A percentile compares a stretch with the other conserved stretches of the same genome.
Evolutionary conservation across 2,888 invertebrate species (phyloP).

Genomic region (Caenorhabditis sp.): DNA sequence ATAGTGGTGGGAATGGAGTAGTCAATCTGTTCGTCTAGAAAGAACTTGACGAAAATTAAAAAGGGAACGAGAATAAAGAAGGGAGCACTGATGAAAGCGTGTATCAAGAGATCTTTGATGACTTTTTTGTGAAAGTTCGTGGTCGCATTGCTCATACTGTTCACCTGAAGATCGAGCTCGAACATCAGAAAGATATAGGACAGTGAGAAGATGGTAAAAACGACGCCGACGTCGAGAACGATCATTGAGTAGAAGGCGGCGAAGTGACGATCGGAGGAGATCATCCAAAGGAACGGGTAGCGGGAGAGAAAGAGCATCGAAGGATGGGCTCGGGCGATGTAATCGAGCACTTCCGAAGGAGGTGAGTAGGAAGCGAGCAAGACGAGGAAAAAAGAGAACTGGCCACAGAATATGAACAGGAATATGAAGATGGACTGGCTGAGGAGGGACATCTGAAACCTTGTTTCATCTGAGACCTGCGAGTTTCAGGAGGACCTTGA

Average conservation of each 20-base stretch:
- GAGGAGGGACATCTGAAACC: neutral
- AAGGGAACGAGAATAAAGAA: neutral
- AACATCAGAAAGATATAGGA: neutral
- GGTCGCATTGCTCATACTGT: neutral
- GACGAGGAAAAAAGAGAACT: neutral
- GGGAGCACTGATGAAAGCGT: neutral
- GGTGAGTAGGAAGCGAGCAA: neutral
- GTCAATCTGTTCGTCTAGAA: neutral
- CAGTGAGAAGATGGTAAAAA: neutral
- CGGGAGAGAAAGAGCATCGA: neutral
- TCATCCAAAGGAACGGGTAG: neutral
- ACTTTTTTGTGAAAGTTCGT: neutral
- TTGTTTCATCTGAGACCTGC: no score
- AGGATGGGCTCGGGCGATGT: neutral
- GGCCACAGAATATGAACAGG: neutral
- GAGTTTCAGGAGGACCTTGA: no score
- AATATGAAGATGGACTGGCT: neutral
- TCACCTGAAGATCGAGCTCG: neutral
- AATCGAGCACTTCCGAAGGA: neutral
- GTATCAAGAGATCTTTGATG: neutral
- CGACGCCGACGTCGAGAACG: neutral
- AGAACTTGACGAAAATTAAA: neutral
- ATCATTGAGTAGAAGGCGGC: neutral
- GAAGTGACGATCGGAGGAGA: neutral
- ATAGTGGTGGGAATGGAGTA: neutral